phyloP scores from a whole-genome alignment of 1,140 invertebrate genomes.

The Sitodiplosis mosellana region DNA sequence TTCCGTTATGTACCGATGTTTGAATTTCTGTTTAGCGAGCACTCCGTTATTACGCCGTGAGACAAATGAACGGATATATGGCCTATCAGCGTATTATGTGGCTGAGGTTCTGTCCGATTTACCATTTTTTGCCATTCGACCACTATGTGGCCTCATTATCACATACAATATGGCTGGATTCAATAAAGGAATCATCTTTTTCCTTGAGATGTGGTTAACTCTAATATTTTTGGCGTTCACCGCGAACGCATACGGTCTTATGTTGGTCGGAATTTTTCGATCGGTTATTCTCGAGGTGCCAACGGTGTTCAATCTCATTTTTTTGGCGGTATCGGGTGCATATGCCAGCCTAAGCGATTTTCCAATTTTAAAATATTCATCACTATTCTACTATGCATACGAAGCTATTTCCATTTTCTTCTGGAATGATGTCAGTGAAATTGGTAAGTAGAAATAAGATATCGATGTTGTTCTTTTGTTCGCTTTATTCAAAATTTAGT shows the following conservation, averaged over 20 bases:
- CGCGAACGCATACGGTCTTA: slow-evolving; percentile 29
- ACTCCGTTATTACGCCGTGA: slow-evolving; percentile 40
- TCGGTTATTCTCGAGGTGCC: slow-evolving; percentile 27
- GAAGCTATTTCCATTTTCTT: slow-evolving; percentile 48
- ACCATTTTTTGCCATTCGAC: slow-evolving; percentile 33
- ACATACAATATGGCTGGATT: slow-evolving; percentile 24
- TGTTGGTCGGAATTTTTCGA: slow-evolving; percentile 41
- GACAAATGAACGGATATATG: slow-evolving; percentile 38
- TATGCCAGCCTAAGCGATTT: no score
- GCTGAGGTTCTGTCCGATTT: slow-evolving; percentile 39
- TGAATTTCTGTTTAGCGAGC: slow-evolving; percentile 39
- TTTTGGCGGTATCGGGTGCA: no score
- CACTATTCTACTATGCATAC: slow-evolving; percentile 47
- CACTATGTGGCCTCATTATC: slow-evolving; percentile 32
- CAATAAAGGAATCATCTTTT: slow-evolving; percentile 15
- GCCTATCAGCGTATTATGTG: slow-evolving; percentile 38
- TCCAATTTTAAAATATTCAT: slow-evolving; percentile 11
- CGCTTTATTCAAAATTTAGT: no score
- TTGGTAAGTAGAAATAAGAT: slow-evolving; percentile 24
- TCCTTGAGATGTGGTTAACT: slow-evolving; percentile 15
- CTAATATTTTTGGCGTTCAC: slow-evolving; percentile 17
- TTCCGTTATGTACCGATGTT: slow-evolving; percentile 39
- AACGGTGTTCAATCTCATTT: slow-evolving; percentile 31
- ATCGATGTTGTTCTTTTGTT: not conserved
- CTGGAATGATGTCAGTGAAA: slow-evolving; percentile 40